Conservation (phyloP, 2,888 invertebrate genomes). For the Cenopis cana region DNA sequence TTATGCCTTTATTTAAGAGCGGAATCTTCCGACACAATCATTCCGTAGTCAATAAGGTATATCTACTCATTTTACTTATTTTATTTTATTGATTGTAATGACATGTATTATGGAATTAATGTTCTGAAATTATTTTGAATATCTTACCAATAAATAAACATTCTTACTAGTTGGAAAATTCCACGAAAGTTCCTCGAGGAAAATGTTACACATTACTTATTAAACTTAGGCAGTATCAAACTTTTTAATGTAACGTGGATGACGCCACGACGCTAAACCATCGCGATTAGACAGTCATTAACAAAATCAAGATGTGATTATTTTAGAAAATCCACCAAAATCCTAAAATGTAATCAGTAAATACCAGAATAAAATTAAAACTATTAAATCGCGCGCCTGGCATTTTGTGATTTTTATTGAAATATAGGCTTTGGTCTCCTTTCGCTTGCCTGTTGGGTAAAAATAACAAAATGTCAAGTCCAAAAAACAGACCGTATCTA, state of each 20-base stretch:
- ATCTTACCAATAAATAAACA: no score
- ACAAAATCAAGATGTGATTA: conserved; percentile 14
- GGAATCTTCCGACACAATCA: no score
- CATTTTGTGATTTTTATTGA: conserved; percentile 19
- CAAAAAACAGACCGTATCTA: conserved; percentile 6
- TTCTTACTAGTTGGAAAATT: no score
- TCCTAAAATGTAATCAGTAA: conserved; percentile 9
- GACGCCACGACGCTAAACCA: conserved; percentile 4
- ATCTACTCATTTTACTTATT: no score
- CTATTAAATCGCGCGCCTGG: not conserved
- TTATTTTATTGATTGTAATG: no score
- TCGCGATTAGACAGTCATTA: conserved; percentile 6
- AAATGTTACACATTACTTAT: not conserved
- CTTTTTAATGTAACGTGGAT: not conserved
- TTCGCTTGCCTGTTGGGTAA: conserved; percentile 5
- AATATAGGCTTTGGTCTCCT: not conserved
- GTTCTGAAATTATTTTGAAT: no score
- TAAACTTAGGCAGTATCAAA: no score
- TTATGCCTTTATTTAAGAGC: no score
- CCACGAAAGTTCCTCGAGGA: no score
- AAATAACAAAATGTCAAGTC: conserved; percentile 28
- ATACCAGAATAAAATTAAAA: not conserved
- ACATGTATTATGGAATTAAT: no score
- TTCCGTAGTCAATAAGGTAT: no score
- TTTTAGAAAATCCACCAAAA: not conserved